Conservation (phyloP, 2,113 vertebrate species). For the Myotis davidii region DNA sequence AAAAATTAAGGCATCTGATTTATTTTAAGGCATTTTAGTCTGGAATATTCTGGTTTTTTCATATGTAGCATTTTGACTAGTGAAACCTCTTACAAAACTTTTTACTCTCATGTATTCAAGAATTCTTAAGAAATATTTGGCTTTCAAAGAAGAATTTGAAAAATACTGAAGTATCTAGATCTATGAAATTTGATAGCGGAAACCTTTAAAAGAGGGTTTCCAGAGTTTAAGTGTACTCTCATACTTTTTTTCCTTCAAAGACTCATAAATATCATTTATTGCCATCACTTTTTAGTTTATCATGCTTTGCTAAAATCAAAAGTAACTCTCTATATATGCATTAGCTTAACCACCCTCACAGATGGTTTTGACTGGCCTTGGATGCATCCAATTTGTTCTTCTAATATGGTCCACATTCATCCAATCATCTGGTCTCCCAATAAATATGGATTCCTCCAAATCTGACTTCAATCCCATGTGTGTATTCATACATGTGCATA, state of each 20-base stretch:
- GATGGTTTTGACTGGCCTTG: slow-evolving; percentile 1
- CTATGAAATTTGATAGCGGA: neutral
- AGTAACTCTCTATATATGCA: neutral
- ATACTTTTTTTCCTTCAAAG: neutral
- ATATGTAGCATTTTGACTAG: neutral
- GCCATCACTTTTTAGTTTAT: neutral
- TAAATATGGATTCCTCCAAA: slow-evolving; percentile 20
- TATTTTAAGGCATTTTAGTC: neutral
- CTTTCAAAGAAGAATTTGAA: slow-evolving; percentile 33
- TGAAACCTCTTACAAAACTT: neutral
- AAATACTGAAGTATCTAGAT: neutral
- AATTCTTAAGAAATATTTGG: neutral
- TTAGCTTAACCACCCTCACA: neutral
- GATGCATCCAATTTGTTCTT: neutral
- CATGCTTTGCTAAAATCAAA: neutral
- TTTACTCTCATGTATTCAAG: neutral
- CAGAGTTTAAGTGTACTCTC: slow-evolving; percentile 17
- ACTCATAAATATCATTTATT: neutral
- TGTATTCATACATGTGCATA: neutral
- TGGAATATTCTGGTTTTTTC: neutral
- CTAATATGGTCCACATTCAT: neutral
- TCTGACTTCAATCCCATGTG: neutral
- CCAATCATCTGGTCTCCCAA: neutral
- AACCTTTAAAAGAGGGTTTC: neutral
- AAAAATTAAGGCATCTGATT: neutral